Evolutionary conservation across 1,140 invertebrate genomes (phyloP).

Genomic region (Chlorops oryzae): DNA sequence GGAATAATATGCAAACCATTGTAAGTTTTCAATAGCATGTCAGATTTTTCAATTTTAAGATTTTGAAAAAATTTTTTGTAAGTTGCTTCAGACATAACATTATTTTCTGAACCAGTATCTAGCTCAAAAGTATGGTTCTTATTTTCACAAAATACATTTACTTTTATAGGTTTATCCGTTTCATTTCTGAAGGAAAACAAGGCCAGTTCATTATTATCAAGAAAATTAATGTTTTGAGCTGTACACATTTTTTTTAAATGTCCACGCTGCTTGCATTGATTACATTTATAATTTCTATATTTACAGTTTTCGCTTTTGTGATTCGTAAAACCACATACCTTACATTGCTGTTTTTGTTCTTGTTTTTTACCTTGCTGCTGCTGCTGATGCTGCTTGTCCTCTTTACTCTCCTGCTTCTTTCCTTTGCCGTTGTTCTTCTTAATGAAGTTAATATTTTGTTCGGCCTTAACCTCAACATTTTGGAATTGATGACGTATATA

Average conservation of each 20-base stretch:
- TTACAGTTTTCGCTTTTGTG: slow-evolving; percentile 15
- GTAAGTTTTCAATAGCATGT: neutral
- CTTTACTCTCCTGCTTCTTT: neutral
- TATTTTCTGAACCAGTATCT: slow-evolving; percentile 7
- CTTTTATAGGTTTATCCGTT: neutral
- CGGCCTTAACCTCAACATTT: neutral
- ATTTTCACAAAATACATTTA: neutral
- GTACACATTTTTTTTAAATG: slow-evolving; percentile 20
- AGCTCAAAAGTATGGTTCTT: neutral
- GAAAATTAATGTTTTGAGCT: neutral
- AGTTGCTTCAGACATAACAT: slow-evolving; percentile 1
- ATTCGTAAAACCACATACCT: slow-evolving; percentile 18
- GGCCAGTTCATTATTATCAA: no score
- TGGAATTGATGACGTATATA: slow-evolving; percentile 17
- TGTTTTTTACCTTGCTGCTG: neutral
- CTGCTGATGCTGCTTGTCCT: neutral
- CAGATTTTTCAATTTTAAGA: neutral
- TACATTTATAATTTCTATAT: slow-evolving; percentile 17
- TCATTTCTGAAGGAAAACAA: neutral
- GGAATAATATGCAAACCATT: slow-evolving; percentile 4
- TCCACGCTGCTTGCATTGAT: slow-evolving; percentile 15
- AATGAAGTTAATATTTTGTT: neutral
- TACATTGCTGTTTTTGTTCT: slow-evolving; percentile 13
- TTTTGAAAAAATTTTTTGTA: slow-evolving; percentile 1
- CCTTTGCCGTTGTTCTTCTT: no score